phyloP scores from a whole-genome alignment of 2,888 invertebrate genomes.

The Taphrorychus bicolor region DNA sequence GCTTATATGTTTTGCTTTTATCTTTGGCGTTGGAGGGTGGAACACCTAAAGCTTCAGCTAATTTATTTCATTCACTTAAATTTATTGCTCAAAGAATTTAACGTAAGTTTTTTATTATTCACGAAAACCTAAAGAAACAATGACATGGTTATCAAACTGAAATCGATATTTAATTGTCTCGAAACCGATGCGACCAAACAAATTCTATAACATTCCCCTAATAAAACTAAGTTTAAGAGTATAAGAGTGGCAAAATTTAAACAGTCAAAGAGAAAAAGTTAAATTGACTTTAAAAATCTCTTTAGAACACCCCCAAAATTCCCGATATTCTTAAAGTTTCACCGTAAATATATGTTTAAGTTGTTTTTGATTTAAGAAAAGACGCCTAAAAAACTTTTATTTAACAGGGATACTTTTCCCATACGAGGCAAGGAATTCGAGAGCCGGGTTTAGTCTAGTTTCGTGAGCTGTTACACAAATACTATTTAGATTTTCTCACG shows the following conservation, averaged over 20 bases:
- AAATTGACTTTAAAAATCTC: constrained; percentile 39
- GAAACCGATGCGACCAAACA: constrained; percentile 7
- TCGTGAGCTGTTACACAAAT: not conserved
- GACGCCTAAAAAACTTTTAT: constrained; percentile 29
- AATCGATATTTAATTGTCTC: constrained; percentile 7
- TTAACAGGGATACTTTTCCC: constrained; percentile 23
- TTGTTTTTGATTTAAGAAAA: constrained; percentile 36
- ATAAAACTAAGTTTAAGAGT: constrained; percentile 22
- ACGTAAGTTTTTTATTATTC: too few species aligned
- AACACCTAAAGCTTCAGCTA: not conserved
- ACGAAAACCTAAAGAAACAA: too few species aligned
- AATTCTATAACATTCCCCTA: constrained; percentile 10
- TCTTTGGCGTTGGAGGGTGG: not conserved
- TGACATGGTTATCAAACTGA: not conserved
- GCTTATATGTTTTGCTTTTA: constrained; percentile 22
- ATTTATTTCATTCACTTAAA: not conserved
- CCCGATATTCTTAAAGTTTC: constrained; percentile 33
- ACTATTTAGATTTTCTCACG: not conserved
- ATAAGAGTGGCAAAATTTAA: constrained; percentile 35
- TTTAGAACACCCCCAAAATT: constrained; percentile 31
- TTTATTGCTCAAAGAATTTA: not conserved
- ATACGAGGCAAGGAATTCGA: constrained; percentile 13
- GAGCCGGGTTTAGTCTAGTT: not conserved
- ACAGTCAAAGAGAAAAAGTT: constrained; percentile 36
- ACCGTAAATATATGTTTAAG: constrained; percentile 37